These are phyloP conservation scores for Phasia obesa DNA, from an alignment of 2,888 invertebrate genomes.

Conservation along the genomic window DNA sequence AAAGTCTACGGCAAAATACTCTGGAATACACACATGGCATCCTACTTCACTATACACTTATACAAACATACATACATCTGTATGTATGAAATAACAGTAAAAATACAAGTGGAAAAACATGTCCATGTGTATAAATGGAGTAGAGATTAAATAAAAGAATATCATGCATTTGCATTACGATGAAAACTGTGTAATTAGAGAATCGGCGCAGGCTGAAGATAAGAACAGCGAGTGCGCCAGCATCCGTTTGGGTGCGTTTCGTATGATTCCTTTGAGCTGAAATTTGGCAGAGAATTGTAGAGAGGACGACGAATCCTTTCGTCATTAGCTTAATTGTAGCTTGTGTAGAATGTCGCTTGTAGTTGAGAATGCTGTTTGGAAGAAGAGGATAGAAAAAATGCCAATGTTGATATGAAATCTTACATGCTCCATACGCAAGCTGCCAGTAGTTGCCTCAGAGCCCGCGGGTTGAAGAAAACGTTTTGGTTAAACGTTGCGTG, in stretches of 20 bases:
- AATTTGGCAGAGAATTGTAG: no score
- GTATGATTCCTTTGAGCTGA: neutral
- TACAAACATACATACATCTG: neutral
- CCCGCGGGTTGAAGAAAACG: slow-evolving; percentile 83
- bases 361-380: slow-evolving; percentile 68
- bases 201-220: slow-evolving; percentile 30
- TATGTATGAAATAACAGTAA: neutral
- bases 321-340: slow-evolving; percentile 55
- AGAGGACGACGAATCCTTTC: slow-evolving; percentile 5
- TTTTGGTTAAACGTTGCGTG: slow-evolving; percentile 82
- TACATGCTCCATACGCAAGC: slow-evolving; percentile 74
- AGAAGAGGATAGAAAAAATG: slow-evolving; percentile 24
- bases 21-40: slow-evolving; percentile 67
- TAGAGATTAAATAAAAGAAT: slow-evolving; percentile 47
- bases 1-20: slow-evolving; percentile 74
- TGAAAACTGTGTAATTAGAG: slow-evolving; percentile 8
- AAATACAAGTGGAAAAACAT: slow-evolving; percentile 27
- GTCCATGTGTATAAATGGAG: neutral
- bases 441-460: slow-evolving; percentile 83
- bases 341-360: slow-evolving; percentile 76
- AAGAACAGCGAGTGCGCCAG: slow-evolving; percentile 39
- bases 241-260: slow-evolving; percentile 69
- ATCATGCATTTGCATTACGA: slow-evolving; percentile 8
- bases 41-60: neutral
- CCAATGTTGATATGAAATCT: slow-evolving; percentile 69